phyloP scores from a whole-genome alignment of 2,797 vertebrate species.

The Paratrypauchen microcephalus region DNA sequence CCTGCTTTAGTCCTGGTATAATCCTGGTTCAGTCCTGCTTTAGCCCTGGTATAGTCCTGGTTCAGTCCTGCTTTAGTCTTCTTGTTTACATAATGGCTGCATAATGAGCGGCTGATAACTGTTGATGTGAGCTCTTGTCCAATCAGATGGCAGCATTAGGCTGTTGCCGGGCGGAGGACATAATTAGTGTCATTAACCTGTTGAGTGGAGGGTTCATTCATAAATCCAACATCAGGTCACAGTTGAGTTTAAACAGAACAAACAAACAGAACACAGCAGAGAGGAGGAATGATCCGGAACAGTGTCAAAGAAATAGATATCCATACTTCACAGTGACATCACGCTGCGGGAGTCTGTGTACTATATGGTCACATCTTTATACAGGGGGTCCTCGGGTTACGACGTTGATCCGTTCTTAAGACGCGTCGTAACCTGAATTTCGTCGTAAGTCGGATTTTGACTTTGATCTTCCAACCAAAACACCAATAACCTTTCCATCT shows the following conservation, averaged over 20 bases:
- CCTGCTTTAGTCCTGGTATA: neutral
- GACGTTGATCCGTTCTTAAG: no score
- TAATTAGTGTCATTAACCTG: neutral
- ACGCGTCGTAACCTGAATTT: no score
- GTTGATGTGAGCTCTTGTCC: neutral
- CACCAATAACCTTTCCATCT: no score
- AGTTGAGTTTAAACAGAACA: neutral
- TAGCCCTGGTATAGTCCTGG: neutral
- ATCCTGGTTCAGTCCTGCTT: neutral
- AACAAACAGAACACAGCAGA: neutral
- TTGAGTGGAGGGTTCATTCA: neutral
- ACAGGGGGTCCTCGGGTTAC: no score
- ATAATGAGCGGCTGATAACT: neutral
- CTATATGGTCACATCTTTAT: no score
- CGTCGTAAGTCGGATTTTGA: no score
- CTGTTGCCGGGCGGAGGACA: neutral
- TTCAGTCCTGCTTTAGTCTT: neutral
- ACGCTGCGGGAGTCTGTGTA: no score
- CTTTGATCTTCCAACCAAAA: no score
- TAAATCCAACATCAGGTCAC: neutral
- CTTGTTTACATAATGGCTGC: neutral
- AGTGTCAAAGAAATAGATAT: no score
- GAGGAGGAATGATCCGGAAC: no score
- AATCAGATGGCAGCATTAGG: neutral
- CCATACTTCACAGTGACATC: no score